Conservation (phyloP, 2,888 invertebrate genomes). For the Drosophila anomelani region DNA sequence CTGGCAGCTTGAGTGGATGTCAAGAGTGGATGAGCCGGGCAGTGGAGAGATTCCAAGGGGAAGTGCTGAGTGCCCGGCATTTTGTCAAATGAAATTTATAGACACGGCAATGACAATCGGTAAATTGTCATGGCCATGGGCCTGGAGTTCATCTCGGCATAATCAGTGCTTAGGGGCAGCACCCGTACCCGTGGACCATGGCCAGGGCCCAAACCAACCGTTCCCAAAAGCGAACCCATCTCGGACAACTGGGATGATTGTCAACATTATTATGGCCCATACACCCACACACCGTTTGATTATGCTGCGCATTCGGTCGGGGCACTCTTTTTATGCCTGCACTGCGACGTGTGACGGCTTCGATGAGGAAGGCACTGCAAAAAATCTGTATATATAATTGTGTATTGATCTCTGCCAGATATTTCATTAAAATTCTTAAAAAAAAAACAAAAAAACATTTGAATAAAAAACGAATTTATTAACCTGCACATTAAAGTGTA, state of each 20-base stretch:
- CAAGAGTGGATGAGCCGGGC: constrained; percentile 23
- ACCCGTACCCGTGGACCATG: constrained; percentile 1
- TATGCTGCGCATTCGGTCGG: constrained; percentile 68
- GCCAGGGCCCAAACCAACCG: neutral
- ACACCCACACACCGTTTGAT: constrained; percentile 60
- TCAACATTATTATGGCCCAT: constrained; percentile 55
- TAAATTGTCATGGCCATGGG: constrained; percentile 52
- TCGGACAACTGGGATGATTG: constrained; percentile 62
- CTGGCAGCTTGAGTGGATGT: constrained; percentile 50
- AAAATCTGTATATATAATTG: neutral
- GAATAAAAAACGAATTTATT: too few relatives aligned
- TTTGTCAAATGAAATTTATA: constrained; percentile 74
- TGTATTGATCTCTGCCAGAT: neutral
- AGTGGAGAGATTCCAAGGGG: constrained; percentile 3
- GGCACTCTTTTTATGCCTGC: constrained; percentile 72
- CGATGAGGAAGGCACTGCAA: constrained; percentile 55
- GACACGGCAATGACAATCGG: constrained; percentile 76
- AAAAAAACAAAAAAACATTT: too few relatives aligned
- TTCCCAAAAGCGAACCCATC: constrained; percentile 12
- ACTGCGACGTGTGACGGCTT: constrained; percentile 74
- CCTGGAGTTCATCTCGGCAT: constrained; percentile 57
- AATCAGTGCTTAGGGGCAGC: constrained; percentile 70
- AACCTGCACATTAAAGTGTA: too few relatives aligned
- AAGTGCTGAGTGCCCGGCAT: constrained; percentile 32
- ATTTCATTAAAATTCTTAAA: too few relatives aligned